Evolutionary conservation across 2,113 vertebrate species (phyloP).

Genomic region (Passer domesticus): DNA sequence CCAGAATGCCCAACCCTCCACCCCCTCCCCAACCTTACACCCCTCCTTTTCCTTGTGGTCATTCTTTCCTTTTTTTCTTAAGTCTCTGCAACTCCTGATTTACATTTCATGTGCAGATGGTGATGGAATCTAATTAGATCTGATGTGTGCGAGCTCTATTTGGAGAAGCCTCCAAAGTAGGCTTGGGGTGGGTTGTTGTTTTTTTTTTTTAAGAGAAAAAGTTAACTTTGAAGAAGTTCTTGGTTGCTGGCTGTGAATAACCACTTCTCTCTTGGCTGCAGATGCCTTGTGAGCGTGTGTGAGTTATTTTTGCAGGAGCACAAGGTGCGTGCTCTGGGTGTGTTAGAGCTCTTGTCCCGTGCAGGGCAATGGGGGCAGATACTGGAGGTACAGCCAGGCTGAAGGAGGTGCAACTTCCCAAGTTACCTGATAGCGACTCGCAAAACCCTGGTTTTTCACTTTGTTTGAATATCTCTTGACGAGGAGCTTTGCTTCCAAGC

Average conservation of each 20-base stretch:
- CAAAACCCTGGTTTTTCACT: not conserved
- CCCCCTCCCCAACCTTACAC: slow-evolving; percentile 72
- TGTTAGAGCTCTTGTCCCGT: not conserved
- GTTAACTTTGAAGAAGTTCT: slow-evolving; percentile 49
- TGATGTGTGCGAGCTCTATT: slow-evolving; percentile 67
- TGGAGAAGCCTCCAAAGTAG: slow-evolving; percentile 43
- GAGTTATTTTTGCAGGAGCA: not conserved
- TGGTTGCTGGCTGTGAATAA: not conserved
- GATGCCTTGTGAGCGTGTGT: fast-evolving
- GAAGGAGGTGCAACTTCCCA: not conserved
- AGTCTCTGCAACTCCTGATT: slow-evolving; percentile 51
- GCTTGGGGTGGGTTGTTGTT: not conserved
- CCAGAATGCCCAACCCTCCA: slow-evolving; percentile 84
- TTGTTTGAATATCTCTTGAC: slow-evolving; percentile 64
- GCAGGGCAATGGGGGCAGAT: not conserved
- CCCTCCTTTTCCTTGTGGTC: slow-evolving; percentile 65
- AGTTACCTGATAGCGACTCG: not conserved
- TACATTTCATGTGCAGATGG: slow-evolving; percentile 78
- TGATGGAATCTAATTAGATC: slow-evolving; percentile 82
- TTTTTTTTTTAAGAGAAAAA: not conserved
- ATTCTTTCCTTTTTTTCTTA: slow-evolving; percentile 72
- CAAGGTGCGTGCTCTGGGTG: not conserved
- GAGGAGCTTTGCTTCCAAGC: slow-evolving; percentile 62
- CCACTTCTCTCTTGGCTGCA: not conserved
- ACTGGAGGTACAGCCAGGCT: not conserved